Conservation (phyloP, 2,888 invertebrate genomes). For the Lepidocyrtinus sp. region DNA sequence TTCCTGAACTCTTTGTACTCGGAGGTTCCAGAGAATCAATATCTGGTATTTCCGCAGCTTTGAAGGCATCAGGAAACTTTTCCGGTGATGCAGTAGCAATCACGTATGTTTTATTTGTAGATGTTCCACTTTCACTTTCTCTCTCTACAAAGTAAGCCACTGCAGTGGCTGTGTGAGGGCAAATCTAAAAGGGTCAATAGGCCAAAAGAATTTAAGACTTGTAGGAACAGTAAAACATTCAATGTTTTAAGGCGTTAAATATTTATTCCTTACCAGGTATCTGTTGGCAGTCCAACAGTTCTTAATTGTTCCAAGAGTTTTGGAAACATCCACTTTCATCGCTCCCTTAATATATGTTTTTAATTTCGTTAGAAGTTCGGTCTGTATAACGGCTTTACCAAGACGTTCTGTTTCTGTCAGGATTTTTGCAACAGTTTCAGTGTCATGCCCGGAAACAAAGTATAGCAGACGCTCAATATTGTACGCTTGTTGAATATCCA, state of each 20-base stretch:
- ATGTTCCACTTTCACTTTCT: not conserved
- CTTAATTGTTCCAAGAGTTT: too few species aligned
- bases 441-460: not conserved
- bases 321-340: too few species aligned
- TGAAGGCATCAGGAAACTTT: constrained; percentile 72
- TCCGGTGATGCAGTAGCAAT: constrained; percentile 73
- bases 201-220: not conserved
- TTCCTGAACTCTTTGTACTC: constrained; percentile 33
- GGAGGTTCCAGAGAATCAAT: not conserved
- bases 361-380: too few species aligned
- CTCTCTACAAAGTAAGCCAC: not conserved
- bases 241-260: not conserved
- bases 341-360: too few species aligned
- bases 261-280: too few species aligned
- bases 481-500: constrained; percentile 69
- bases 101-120: constrained; percentile 65
- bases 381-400: too few species aligned
- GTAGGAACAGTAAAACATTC: not conserved
- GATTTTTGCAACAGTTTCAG: not conserved
- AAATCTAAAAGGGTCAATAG: not conserved
- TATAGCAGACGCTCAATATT: constrained; percentile 72
- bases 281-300: too few species aligned
- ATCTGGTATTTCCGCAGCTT: constrained; percentile 70
- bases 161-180: not conserved
- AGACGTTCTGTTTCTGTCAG: not conserved